A percentile compares a stretch with the other conserved stretches of the same genome.
phyloP scores from a whole-genome alignment of 2,888 invertebrate species.

The Drosophila fulvimacula region DNA sequence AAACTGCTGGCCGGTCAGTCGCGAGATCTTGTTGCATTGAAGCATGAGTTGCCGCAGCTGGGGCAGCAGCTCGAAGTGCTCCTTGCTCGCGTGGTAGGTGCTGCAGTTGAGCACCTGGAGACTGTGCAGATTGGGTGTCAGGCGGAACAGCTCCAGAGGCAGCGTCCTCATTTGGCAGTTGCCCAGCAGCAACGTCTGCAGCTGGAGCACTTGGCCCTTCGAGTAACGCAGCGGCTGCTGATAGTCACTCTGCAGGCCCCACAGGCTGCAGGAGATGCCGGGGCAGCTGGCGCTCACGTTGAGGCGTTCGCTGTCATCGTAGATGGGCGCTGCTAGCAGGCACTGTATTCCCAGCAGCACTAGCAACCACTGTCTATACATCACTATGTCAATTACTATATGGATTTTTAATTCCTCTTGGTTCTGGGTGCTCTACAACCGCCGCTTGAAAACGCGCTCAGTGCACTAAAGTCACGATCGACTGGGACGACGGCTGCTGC shows the following conservation, averaged over 20 bases:
- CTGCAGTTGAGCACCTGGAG: slow-evolving; percentile 75
- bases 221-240: slow-evolving; percentile 37
- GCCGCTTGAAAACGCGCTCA: slow-evolving; percentile 42
- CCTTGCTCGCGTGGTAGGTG: slow-evolving; percentile 49
- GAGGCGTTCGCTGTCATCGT: slow-evolving; percentile 31
- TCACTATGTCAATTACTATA: slow-evolving; percentile 10
- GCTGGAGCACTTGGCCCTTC: slow-evolving; percentile 24
- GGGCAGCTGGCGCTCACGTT: slow-evolving; percentile 72
- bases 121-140: slow-evolving; percentile 71
- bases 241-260: slow-evolving; percentile 43
- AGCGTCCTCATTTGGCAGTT: slow-evolving; percentile 63
- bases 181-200: slow-evolving; percentile 61
- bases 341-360: slow-evolving; percentile 18
- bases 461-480: slow-evolving; percentile 35
- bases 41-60: slow-evolving; percentile 64
- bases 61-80: slow-evolving; percentile 56
- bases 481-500: slow-evolving; percentile 18
- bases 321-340: slow-evolving; percentile 12
- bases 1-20: slow-evolving; percentile 68
- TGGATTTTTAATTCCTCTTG: slow-evolving; percentile 4
- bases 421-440: slow-evolving; percentile 27
- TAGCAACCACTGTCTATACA: slow-evolving; percentile 23
- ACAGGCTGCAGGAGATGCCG: slow-evolving; percentile 49
- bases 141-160: slow-evolving; percentile 64
- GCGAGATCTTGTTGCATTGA: slow-evolving; percentile 71